phyloP scores from a whole-genome alignment of 1,140 invertebrate species.

The Caerostris extrusa region DNA sequence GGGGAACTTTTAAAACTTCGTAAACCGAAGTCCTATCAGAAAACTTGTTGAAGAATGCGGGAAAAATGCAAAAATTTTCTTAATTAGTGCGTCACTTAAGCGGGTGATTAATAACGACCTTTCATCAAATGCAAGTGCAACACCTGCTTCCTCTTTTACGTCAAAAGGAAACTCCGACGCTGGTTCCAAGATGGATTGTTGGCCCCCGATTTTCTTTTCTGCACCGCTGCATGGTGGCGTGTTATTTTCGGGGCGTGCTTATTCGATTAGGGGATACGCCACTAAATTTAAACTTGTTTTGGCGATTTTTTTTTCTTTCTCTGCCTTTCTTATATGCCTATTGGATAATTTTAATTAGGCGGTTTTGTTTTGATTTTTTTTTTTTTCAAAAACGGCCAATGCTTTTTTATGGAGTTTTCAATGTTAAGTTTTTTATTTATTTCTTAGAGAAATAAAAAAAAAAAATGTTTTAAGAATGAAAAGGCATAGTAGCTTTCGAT shows the following conservation, averaged over 20 bases:
- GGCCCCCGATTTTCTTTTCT: constrained; percentile 39
- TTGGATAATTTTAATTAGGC: constrained; percentile 57
- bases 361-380: neutral
- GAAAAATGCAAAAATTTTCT: constrained; percentile 73
- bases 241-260: neutral
- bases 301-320: neutral
- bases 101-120: constrained; percentile 64
- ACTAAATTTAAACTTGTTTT: neutral
- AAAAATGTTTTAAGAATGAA: constrained; percentile 15
- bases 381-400: neutral
- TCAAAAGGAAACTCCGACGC: constrained; percentile 8
- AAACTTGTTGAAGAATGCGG: constrained; percentile 73
- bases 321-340: neutral
- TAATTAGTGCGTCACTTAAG: constrained; percentile 70
- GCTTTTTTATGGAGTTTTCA: neutral
- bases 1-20: constrained; percentile 60
- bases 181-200: constrained; percentile 59
- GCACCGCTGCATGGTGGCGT: constrained; percentile 36
- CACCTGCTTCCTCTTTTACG: constrained; percentile 58
- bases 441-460: neutral
- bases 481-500: neutral
- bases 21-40: constrained; percentile 44
- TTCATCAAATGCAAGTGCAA: constrained; percentile 48
- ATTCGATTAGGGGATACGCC: constrained; percentile 19
- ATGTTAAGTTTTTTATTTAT: neutral